Evolutionary conservation across 2,888 invertebrate genomes (phyloP), one percentile per base, ranked within the genome.

Genomic region (Encarsia formosa): DNA sequence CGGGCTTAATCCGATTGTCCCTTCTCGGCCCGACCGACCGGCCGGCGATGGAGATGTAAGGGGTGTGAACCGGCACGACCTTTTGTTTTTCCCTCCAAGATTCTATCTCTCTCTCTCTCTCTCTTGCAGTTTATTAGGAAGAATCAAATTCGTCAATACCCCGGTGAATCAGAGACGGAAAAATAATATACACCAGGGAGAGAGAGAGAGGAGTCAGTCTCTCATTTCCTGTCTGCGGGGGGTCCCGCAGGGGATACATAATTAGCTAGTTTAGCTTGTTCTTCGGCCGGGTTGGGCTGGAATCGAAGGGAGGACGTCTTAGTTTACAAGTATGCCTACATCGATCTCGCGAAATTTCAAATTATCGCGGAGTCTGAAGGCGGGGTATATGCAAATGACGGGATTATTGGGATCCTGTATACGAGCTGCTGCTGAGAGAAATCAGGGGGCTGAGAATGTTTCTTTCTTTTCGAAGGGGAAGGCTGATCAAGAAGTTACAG

Each of bases 141-240:
- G n/a, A n/a, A n/a, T n/a, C n/a, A n/a, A n/a, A n/a, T n/a, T n/a
- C n/a, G n/a, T n/a, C n/a, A n/a, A n/a, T n/a, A n/a, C n/a, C n/a
- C n/a, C n/a, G 45, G 34, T 35, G n/a, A 18, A 31, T 31, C 22
- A 26, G 32, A 13, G 18, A 35, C 5, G 19, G 40, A 34, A 29
- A 48, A 13, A 20, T 24, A 15, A 18, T 22, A 20, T 19, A 22
- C 38, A 35, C 24, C 34, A 42, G 44, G 29, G 40, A 48, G 35
- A 19, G 16, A 22, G n/a, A 29, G 47, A 37, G 20, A 18, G 23
- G 43, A 58, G 66, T 65, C 65, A 67, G 66, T 70, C 69, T 70
- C 69, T 70, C 71, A 73, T 73, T 73, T 71, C 71, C 70, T 71
- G 73, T 67, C 69, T 63, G 65, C 67, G 69, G 71, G 69, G 68